Evolutionary conservation across 2,113 vertebrate species (phyloP), one percentile per base, ranked within the genome.

Genomic region (Catagonus wagneri): DNA sequence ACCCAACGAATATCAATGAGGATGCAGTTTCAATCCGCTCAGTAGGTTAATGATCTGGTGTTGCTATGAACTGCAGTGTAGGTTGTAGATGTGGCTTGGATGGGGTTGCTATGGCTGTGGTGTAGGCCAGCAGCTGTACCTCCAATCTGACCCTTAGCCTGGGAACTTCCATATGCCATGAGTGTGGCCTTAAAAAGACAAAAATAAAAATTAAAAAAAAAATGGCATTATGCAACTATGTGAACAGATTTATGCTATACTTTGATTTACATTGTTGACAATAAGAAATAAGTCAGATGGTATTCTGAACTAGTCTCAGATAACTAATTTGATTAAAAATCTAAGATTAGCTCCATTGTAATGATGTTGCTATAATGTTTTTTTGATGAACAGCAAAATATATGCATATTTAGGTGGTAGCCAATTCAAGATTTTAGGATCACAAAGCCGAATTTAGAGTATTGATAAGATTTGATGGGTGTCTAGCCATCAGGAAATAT

Each of bases 361-460:
- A 54, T 69, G 56, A 39, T 58, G 10, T 63, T 91, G 13, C 3
- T 58, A 4, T 29, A 61, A 61, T 44, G 61, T 9, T 94, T 76
- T 76, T 72, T 54, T 23, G 34, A 86, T 78, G 13, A 83, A 7
- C 15, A 84, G 39, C 50, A 71, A 92, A 83, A 74, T n/a, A 56
- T 9, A 63, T 14, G 17, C 34, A n/a, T 22, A 58, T 58, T 84
- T 68, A 93, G 50, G 36, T 39, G 56, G 1, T 39, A 52, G 58
- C 58, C 8, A 83, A 19, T 83, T 86, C 12, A 92, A 72, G 20
- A 71, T 32, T 66, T 69, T 60, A 89, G 29, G 65, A 50, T 90
- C 50, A 72, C 36, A 81, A 91, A 90, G 54, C 15, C 93, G 65
- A 95, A 94, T 83, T 65, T 90, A 76, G 66, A 86, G 32, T 89